phyloP scores from a whole-genome alignment of 2,888 invertebrate genomes.

The Eledone cirrhosa region DNA sequence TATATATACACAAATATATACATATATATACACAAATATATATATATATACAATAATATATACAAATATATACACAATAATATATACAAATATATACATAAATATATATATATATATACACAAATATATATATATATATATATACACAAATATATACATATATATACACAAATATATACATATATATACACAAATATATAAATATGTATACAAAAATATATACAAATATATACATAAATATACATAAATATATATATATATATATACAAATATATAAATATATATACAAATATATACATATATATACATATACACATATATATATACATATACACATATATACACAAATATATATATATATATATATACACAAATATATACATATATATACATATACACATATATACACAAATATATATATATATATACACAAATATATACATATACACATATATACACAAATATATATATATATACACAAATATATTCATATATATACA shows the following conservation, averaged over 20 bases:
- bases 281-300: neutral
- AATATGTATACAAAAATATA: neutral
- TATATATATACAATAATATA: too few relatives aligned
- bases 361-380: conserved; percentile 8
- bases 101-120: too few relatives aligned
- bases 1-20: neutral
- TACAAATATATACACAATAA: too few relatives aligned
- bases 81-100: too few relatives aligned
- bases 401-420: neutral
- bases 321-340: neutral
- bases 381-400: neutral
- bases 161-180: too few relatives aligned
- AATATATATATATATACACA: neutral
- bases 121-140: too few relatives aligned
- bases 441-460: neutral
- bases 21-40: neutral
- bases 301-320: neutral
- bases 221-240: neutral
- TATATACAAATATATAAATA: neutral
- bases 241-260: conserved; percentile 6
- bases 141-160: too few relatives aligned
- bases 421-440: neutral
- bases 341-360: conserved; percentile 8
- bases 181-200: neutral
- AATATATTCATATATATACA: neutral